These are phyloP conservation scores for Poicephalus meyeri DNA, from an alignment of 2,113 vertebrate species.

Conservation along the genomic window DNA sequence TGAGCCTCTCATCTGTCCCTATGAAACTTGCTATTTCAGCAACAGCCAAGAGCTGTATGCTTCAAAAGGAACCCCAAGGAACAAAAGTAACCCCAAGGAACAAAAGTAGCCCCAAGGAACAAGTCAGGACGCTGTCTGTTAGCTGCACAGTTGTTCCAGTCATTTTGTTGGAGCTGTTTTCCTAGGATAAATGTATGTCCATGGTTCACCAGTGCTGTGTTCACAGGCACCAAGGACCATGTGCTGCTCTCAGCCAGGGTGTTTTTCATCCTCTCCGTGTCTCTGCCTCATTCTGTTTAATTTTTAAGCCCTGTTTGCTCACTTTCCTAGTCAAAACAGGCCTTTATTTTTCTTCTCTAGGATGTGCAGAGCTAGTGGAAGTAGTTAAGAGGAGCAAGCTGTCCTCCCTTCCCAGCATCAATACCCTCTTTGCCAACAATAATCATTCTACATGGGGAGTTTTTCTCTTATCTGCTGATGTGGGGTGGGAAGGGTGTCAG, in stretches of 20 bases:
- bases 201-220: background rate
- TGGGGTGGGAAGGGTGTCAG: background rate
- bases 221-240: background rate
- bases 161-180: background rate
- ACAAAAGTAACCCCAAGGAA: background rate
- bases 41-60: background rate
- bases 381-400: background rate
- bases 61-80: background rate
- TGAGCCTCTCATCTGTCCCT: background rate
- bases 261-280: background rate
- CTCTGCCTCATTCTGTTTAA: background rate
- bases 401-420: constrained; percentile 20
- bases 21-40: background rate
- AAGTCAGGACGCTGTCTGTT: background rate
- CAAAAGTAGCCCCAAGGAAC: background rate
- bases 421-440: constrained; percentile 38
- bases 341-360: constrained; percentile 45
- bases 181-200: background rate
- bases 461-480: constrained; percentile 23
- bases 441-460: background rate
- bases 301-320: constrained; percentile 33
- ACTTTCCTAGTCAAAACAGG: constrained; percentile 47
- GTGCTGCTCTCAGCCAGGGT: background rate
- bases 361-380: background rate
- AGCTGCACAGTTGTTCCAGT: background rate